phyloP scores from a whole-genome alignment of 2,888 invertebrate genomes.

The Oscheius myriophilus region DNA sequence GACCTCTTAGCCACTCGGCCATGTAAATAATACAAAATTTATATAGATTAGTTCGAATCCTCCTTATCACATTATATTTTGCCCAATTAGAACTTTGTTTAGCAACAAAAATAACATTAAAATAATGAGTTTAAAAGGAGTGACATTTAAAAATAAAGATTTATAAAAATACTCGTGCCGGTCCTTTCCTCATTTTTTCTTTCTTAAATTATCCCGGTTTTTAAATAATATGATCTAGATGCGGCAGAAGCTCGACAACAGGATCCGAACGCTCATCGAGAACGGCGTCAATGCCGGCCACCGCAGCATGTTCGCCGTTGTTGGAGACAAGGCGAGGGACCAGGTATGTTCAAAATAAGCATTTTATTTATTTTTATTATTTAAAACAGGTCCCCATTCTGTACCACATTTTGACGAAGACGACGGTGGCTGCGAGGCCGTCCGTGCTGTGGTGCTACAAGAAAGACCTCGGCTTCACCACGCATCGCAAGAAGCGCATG shows the following conservation, averaged over 20 bases:
- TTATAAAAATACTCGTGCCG: too few relatives aligned
- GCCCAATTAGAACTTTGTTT: too few relatives aligned
- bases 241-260: conserved; percentile 88
- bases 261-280: conserved; percentile 92
- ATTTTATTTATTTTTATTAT: background rate
- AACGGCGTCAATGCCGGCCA: conserved; percentile 92
- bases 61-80: too few relatives aligned
- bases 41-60: too few relatives aligned
- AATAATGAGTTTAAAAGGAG: too few relatives aligned
- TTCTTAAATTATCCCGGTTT: too few relatives aligned
- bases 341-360: conserved; percentile 78
- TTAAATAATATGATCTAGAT: too few relatives aligned
- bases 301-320: conserved; percentile 90
- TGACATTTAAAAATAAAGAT: too few relatives aligned
- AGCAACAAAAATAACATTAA: too few relatives aligned
- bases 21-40: too few relatives aligned
- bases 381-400: conserved; percentile 85
- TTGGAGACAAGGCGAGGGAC: conserved; percentile 94
- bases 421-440: conserved; percentile 89
- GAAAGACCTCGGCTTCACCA: conserved; percentile 88
- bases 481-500: conserved; percentile 91
- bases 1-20: too few relatives aligned
- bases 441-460: conserved; percentile 99
- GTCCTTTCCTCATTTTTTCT: too few relatives aligned
- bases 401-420: conserved; percentile 96